These are phyloP conservation scores for Hippocampus barbouri DNA, from an alignment of 2,113 vertebrate species.

Conservation along the genomic window DNA sequence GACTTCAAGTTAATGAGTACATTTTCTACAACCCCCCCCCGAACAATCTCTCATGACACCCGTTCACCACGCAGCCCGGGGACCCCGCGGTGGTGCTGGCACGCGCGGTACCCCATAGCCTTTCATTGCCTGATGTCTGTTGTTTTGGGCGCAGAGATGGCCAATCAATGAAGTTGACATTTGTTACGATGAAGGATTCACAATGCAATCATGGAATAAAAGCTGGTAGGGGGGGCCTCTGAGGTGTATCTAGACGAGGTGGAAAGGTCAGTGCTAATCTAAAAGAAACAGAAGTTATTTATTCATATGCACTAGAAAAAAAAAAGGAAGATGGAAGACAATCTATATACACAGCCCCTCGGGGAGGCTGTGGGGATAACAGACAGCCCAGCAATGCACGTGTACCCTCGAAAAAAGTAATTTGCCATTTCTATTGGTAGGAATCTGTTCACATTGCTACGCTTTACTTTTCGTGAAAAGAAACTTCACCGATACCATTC, in stretches of 20 bases:
- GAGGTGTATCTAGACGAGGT: constrained; percentile 53
- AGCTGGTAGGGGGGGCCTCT: constrained; percentile 43
- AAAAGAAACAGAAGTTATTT: constrained; percentile 68
- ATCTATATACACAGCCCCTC: constrained; percentile 56
- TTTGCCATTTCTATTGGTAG: constrained; percentile 57
- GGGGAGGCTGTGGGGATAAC: constrained; percentile 32
- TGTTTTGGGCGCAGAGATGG: constrained; percentile 64
- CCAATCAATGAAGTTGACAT: constrained; percentile 72
- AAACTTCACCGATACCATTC: too few species aligned
- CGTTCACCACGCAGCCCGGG: constrained; percentile 50
- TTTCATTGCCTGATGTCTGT: constrained; percentile 51
- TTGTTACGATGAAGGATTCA: constrained; percentile 72
- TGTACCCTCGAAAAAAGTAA: constrained; percentile 41
- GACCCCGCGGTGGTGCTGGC: constrained; percentile 14
- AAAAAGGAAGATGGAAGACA: constrained; percentile 59
- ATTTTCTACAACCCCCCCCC: constrained; percentile 68
- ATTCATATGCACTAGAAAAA: constrained; percentile 65
- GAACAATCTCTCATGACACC: constrained; percentile 51
- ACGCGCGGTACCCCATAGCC: constrained; percentile 5
- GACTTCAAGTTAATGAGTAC: constrained; percentile 76
- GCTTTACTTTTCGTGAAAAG: neutral
- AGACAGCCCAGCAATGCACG: constrained; percentile 10
- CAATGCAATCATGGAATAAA: constrained; percentile 62
- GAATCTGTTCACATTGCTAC: constrained; percentile 31
- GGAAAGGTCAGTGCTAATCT: constrained; percentile 70